Evolutionary conservation across 2,113 vertebrate genomes (phyloP).

Genomic region (Mobula hypostoma): DNA sequence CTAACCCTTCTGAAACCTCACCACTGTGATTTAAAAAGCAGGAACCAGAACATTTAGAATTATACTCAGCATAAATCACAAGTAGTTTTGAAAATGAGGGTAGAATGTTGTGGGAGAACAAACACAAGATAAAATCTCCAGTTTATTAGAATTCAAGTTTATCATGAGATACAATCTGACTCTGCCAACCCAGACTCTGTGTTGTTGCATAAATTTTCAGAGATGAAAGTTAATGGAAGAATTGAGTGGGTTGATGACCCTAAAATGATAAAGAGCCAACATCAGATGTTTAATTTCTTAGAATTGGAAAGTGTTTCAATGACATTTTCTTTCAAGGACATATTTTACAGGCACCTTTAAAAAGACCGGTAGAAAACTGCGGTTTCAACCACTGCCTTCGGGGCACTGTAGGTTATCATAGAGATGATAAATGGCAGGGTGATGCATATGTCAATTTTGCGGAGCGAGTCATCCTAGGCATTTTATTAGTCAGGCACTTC

Average conservation of each 20-base stretch:
- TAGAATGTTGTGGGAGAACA: background rate
- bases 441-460: too few relatives aligned
- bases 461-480: too few relatives aligned
- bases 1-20: background rate
- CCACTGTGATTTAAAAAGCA: background rate
- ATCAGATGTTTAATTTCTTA: constrained; percentile 14
- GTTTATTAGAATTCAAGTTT: background rate
- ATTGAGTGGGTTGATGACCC: constrained; percentile 26
- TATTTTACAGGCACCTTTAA: background rate
- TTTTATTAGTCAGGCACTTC: too few relatives aligned
- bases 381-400: too few relatives aligned
- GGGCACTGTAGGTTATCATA: too few relatives aligned
- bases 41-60: background rate
- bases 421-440: too few relatives aligned
- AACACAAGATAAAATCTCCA: background rate
- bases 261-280: background rate
- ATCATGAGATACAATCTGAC: background rate
- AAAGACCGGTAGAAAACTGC: too few relatives aligned
- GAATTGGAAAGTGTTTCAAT: constrained; percentile 3
- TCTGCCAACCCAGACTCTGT: background rate
- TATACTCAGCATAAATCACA: background rate
- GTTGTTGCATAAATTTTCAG: background rate
- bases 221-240: constrained; percentile 29
- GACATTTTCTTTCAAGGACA: constrained; percentile 14
- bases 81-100: background rate